Base-by-base conservation (phyloP, 92 coral and sea anemone species). In the Palythoa heliodiscus region DNA sequence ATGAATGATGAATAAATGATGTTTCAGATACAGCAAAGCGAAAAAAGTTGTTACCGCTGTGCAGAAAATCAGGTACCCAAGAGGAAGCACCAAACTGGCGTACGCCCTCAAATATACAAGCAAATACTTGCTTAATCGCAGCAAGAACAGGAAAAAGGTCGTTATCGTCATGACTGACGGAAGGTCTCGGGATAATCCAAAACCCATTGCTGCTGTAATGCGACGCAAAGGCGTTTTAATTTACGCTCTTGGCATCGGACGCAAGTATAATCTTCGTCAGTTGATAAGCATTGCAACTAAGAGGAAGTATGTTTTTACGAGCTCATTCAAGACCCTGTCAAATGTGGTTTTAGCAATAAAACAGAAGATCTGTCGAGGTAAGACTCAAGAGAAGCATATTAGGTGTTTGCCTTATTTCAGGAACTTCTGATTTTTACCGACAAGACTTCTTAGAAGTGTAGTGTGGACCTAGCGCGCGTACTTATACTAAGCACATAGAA, bases 121-220 rank as follows among this genome's bases (percentile, higher is more conserved):
- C 77, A 89, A 58, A 39, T 60, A 70, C 67, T 29, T 92, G 38
- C 64, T 92, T 24, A 75, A 83, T 8, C 0, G 0, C 16, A 54
- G 86, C 50, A 63, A 90, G 13, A 76, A 64, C 63, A 82, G 75
- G 73, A 79, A 79, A 22, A 79, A 79, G 58, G 87, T 89, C 15
- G 70, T 90, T 5, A 58, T 89, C 43, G 87, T 92, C 15, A 86
- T 92, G 74, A 83, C 95, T 7, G 92, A 86, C 47, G 93, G 91
- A 13, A 86, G 68, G 58, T 92, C 95, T 20, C 70, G 39, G 11
- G 95, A 92, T 74, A 69, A 73, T 25, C 93, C 90, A 5, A 16
- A 68, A 22, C 39, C 70, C 8, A 86, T 89, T 7, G 90, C 95
- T 8, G 76, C 68, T 35, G 69, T 71, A 29, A 76, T 92, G 71